A percentile compares a stretch with the other conserved stretches of the same genome.
Evolutionary conservation across 2,888 invertebrate species (phyloP).

Genomic region (Trachelus stipa): DNA sequence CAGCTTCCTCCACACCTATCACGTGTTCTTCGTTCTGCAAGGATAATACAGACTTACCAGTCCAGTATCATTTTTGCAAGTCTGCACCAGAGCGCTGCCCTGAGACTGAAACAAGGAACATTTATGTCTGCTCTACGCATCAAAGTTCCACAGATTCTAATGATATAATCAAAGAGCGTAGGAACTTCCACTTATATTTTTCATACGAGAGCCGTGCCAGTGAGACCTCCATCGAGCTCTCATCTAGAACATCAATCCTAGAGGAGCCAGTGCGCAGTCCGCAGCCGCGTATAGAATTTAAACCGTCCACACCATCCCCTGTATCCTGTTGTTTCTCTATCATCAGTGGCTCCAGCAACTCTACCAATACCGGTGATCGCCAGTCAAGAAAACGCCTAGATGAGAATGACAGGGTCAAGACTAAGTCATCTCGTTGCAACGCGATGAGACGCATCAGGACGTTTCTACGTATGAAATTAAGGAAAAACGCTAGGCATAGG

Average conservation of each 20-base stretch:
- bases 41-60: slow-evolving; percentile 21
- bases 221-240: slow-evolving; percentile 56
- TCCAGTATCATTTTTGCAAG: slow-evolving; percentile 52
- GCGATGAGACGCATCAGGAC: slow-evolving; percentile 57
- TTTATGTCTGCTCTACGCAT: slow-evolving; percentile 53
- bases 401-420: slow-evolving; percentile 21
- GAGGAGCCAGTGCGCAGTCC: background rate
- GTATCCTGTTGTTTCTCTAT: slow-evolving; percentile 63
- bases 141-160: slow-evolving; percentile 20
- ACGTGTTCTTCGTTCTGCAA: slow-evolving; percentile 17
- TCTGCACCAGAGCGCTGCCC: slow-evolving; percentile 21
- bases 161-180: slow-evolving; percentile 31
- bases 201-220: slow-evolving; percentile 54
- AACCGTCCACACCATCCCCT: slow-evolving; percentile 60
- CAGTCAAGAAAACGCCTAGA: slow-evolving; percentile 14
- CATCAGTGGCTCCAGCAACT: slow-evolving; percentile 35
- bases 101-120: slow-evolving; percentile 33
- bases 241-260: slow-evolving; percentile 29
- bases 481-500: slow-evolving; percentile 47
- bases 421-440: slow-evolving; percentile 44
- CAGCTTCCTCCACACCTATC: background rate
- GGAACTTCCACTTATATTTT: slow-evolving; percentile 59
- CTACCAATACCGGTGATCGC: slow-evolving; percentile 26
- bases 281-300: slow-evolving; percentile 38
- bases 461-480: slow-evolving; percentile 52